Evolutionary conservation across 2,797 vertebrate genomes (phyloP), one percentile per base, ranked within the genome.

Genomic region (Petrocephalus schoutedeni): DNA sequence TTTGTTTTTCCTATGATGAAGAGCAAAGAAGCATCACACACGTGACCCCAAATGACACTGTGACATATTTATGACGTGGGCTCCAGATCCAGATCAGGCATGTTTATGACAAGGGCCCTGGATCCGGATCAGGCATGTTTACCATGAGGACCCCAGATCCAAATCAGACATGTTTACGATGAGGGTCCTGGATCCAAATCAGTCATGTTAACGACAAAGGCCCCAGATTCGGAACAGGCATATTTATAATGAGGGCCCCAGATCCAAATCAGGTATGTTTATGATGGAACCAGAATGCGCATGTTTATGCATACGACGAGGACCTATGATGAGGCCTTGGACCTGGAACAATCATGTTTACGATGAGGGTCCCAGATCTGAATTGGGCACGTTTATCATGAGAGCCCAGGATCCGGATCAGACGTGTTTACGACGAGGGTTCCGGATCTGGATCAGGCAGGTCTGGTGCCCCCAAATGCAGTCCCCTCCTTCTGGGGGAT

Each of bases 1-100:
- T 94, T 95, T 91, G 94, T 92, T 93, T 89, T 89, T 87, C 93
- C 95, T 96, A 96, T 95, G 93, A 94, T 92, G 92, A 87, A 92
- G 93, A 94, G 93, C 95, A 95, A 45, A 41, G 14, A 14, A 94
- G 92, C 94, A 94, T 94, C 23, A 71, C 12, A 71, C 28, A 16
- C 21, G 1, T 36, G 14, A 71, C 32, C 23, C 3, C 32, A 71
- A 71, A 36, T 71, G 57, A 1, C 1, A 1, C 58, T 21, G n/a
- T 6, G 0, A 59, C 58, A 59, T 21, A 59, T 59, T 61, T 23
- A 61, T 23, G 3, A 51, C 49, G 7, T 7, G 4, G 5, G 49
- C 49, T 9, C 49, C 8, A 9, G 49, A 51, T 51, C 49, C 49
- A 51, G 49, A 51, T 7, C 49, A 51, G 49, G 7, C 49, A 51